phyloP scores from a whole-genome alignment of 2,113 vertebrate genomes.

The Corythornis vintsioides region DNA sequence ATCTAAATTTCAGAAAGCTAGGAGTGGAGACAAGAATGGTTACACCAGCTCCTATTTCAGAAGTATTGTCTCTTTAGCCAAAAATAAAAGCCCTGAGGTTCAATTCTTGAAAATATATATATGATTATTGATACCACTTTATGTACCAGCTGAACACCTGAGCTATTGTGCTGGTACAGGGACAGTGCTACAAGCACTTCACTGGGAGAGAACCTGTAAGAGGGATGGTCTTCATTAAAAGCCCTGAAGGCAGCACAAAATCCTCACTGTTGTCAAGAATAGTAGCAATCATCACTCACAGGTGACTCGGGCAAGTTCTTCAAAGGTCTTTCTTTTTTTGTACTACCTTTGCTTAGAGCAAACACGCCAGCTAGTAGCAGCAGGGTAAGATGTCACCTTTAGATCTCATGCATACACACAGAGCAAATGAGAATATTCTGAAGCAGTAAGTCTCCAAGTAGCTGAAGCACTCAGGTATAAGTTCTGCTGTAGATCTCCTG shows the following conservation, averaged over 20 bases:
- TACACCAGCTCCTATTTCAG: background rate
- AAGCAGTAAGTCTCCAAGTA: background rate
- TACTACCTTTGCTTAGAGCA: background rate
- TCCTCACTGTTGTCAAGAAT: background rate
- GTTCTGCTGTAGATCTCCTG: background rate
- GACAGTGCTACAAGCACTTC: background rate
- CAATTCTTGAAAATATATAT: background rate
- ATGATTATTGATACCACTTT: background rate
- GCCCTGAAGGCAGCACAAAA: background rate
- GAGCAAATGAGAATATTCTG: background rate
- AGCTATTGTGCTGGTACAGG: background rate
- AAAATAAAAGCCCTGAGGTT: background rate
- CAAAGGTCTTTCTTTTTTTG: background rate
- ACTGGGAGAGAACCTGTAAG: background rate
- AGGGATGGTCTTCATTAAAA: background rate
- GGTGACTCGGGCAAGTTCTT: background rate
- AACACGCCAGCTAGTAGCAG: background rate
- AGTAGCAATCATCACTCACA: background rate
- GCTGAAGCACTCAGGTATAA: background rate
- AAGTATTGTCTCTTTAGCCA: background rate
- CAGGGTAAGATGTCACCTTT: background rate
- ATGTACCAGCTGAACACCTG: background rate
- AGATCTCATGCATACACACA: background rate
- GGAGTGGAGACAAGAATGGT: background rate
- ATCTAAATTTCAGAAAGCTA: background rate